Base-by-base conservation (phyloP, 53 echinoderm and acorn worm species). In the Holothuria scabra region DNA sequence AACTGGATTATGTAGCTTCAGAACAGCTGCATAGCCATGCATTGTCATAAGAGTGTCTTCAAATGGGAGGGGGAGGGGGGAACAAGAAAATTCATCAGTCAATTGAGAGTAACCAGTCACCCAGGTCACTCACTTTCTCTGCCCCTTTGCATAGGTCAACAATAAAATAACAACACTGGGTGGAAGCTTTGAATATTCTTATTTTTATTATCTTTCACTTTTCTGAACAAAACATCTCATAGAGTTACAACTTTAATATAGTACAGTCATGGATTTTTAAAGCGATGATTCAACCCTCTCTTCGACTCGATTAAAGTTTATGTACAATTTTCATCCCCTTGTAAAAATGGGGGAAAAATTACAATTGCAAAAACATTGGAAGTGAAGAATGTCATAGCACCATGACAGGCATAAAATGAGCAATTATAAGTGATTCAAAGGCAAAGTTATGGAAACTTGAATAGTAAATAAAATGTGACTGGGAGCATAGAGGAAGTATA, bases 401-500 rank as follows among this genome's bases (percentile, higher is more conserved):
- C 72, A 72, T 72, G 72, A 72, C 72, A 72, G 72, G 72, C 72
- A 72, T 72, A 44, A 72, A 72, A 72, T 28, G 48, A 72, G 72
- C 67, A 72, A 44, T 46, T 48, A 44, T n/a, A 48, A 72, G 44
- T 72, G 72, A 72, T 72, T 72, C 34, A 21, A 72, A 72, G 72
- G 72, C 72, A 72, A 72, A 72, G 72, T 44, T 28, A 72, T 72
- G 72, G 37, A 72, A 72, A 72, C 52, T 52, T 52, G 52, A 52
- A 52, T 44, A 52, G 52, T 52, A 52, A 52, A 18, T 52, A 52
- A 52, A 16, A 52, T 52, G 52, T 52, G 52, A 18, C 52, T 52
- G 52, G 52, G 52, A 41, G 41, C 41, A 41, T 10, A 41, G 41
- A 52, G 52, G 52, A 52, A 48, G 48, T 48, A 13, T 52, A 18